Evolutionary conservation across 2,888 invertebrate species (phyloP).

Genomic region (Teleiodes luculella): DNA sequence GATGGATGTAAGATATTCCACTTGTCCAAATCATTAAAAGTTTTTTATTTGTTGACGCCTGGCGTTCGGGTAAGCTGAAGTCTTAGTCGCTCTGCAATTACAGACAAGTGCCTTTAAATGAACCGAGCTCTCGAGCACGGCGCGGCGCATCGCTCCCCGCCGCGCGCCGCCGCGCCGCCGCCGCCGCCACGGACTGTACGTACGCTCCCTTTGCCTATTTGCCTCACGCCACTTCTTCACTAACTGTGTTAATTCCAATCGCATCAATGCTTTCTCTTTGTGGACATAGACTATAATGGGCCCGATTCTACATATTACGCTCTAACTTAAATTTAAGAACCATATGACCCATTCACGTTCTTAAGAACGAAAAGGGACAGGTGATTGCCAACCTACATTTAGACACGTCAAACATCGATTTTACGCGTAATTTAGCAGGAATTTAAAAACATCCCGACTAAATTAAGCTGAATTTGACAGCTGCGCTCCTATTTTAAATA

Average conservation of each 20-base stretch:
- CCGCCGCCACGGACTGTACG: not conserved
- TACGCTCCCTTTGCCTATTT: slow-evolving; percentile 18
- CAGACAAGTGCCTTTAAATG: slow-evolving; percentile 77
- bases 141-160: slow-evolving; percentile 28
- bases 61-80: slow-evolving; percentile 59
- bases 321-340: too few species aligned
- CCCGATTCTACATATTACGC: too few species aligned
- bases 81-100: slow-evolving; percentile 76
- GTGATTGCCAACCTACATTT: too few species aligned
- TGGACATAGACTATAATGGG: too few species aligned
- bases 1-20: not conserved
- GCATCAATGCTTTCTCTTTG: slow-evolving; percentile 44
- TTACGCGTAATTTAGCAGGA: too few species aligned
- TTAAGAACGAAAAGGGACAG: too few species aligned
- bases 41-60: slow-evolving; percentile 67
- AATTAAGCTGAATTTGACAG: too few species aligned
- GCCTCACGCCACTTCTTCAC: slow-evolving; percentile 54
- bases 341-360: too few species aligned
- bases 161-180: not conserved
- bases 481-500: too few species aligned
- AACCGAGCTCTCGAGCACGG: slow-evolving; percentile 77
- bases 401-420: too few species aligned
- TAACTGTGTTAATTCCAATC: slow-evolving; percentile 63
- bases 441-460: too few species aligned
- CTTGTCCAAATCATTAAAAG: slow-evolving; percentile 61